Evolutionary conservation across 2,113 vertebrate genomes (phyloP).

Genomic region (Recurvirostra avosetta): DNA sequence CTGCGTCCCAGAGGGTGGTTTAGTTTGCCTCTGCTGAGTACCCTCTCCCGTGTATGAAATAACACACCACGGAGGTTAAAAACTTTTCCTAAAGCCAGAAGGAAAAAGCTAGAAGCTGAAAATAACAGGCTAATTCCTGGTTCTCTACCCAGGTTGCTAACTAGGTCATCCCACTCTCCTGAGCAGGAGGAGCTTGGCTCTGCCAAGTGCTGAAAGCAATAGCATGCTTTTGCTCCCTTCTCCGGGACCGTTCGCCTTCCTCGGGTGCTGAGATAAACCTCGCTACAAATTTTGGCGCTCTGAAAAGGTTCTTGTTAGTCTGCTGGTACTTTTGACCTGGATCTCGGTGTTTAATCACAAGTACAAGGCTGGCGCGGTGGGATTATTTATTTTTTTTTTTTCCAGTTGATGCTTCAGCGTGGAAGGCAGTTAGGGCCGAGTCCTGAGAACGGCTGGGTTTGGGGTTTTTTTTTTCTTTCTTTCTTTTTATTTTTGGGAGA

Average conservation of each 20-base stretch:
- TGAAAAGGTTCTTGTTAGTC: background rate
- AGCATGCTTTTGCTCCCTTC: background rate
- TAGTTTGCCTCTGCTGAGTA: background rate
- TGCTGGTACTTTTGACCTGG: background rate
- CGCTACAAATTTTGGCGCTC: background rate
- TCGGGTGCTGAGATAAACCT: background rate
- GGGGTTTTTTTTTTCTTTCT: background rate
- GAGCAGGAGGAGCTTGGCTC: background rate
- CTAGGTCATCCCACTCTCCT: slow-evolving; percentile 45
- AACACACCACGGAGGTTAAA: background rate
- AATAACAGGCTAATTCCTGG: slow-evolving; percentile 22
- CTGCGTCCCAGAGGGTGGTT: background rate
- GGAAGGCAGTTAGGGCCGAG: background rate
- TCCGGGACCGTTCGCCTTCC: background rate
- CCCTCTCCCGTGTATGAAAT: background rate
- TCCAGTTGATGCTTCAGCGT: accelerated
- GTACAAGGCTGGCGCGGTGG: background rate
- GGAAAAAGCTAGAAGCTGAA: background rate
- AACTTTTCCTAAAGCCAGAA: background rate
- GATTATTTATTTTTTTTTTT: background rate
- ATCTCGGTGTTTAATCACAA: background rate
- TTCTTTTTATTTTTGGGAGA: background rate
- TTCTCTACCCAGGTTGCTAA: slow-evolving; percentile 35
- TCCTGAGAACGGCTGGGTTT: background rate
- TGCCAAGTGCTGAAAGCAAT: background rate